phyloP scores from a whole-genome alignment of 2,113 vertebrate species.

The Parus major region DNA sequence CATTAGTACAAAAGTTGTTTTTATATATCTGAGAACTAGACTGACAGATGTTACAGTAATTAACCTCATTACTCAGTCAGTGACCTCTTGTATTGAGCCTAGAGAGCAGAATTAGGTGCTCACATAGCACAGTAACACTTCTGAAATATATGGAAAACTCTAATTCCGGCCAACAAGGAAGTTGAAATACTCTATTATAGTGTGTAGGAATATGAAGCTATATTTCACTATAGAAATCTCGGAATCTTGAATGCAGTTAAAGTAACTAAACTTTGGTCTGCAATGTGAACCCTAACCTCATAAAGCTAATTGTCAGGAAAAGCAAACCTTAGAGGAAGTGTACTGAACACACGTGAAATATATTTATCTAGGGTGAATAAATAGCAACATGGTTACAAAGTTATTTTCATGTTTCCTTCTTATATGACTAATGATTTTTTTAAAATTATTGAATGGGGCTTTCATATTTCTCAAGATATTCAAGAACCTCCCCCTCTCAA shows the following conservation, averaged over 20 bases:
- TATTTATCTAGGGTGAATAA: conserved; percentile 65
- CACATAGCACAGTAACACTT: neutral
- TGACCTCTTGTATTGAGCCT: neutral
- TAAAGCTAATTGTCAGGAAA: neutral
- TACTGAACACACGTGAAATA: conserved; percentile 33
- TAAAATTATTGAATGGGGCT: conserved; percentile 29
- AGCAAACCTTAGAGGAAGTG: conserved; percentile 37
- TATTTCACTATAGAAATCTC: neutral
- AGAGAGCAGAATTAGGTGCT: neutral
- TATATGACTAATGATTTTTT: conserved; percentile 66
- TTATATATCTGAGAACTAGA: neutral
- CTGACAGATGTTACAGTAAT: neutral
- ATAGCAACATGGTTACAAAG: conserved; percentile 47
- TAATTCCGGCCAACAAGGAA: neutral
- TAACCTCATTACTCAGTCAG: neutral
- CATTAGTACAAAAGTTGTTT: neutral
- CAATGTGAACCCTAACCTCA: neutral
- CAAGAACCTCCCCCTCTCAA: conserved; percentile 15
- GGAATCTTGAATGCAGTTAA: neutral
- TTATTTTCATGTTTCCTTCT: conserved; percentile 64
- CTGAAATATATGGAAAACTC: neutral
- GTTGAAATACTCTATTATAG: neutral
- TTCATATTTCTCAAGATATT: conserved; percentile 50
- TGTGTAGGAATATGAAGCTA: neutral
- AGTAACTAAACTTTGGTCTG: neutral